A percentile compares a stretch with the other conserved stretches of the same genome.
phyloP scores from a whole-genome alignment of 2,888 invertebrate species.

The Psylliodes chrysocephalus region DNA sequence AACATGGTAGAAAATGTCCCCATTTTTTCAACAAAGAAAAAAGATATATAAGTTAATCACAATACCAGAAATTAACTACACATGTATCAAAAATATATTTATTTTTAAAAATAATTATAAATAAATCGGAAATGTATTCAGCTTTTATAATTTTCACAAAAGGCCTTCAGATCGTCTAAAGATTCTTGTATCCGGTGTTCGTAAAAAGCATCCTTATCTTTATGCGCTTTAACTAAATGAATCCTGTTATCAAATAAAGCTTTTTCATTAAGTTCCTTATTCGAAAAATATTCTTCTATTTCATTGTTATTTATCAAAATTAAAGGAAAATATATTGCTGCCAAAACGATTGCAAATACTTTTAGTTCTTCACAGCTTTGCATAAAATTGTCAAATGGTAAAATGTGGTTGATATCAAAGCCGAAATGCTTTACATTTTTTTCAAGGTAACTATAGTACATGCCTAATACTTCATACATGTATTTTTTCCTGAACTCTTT shows the following conservation, averaged over 20 bases:
- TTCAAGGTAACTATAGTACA: slow-evolving; percentile 57
- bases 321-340: slow-evolving; percentile 56
- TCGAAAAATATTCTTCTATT: slow-evolving; percentile 48
- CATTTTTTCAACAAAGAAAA: too few relatives aligned
- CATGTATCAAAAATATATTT: slow-evolving; percentile 4
- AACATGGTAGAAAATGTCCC: too few relatives aligned
- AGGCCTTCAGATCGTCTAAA: slow-evolving; percentile 52
- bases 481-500: slow-evolving; percentile 51
- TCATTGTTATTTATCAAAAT: slow-evolving; percentile 49
- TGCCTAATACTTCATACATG: slow-evolving; percentile 53
- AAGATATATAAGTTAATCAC: too few relatives aligned
- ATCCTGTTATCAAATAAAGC: slow-evolving; percentile 54
- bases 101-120: not conserved
- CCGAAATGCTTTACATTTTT: slow-evolving; percentile 49
- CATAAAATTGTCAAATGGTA: slow-evolving; percentile 54
- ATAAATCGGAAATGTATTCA: not conserved
- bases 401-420: slow-evolving; percentile 47
- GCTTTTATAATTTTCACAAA: slow-evolving; percentile 46
- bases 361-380: slow-evolving; percentile 58
- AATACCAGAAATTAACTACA: too few relatives aligned
- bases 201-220: slow-evolving; percentile 50
- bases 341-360: slow-evolving; percentile 53
- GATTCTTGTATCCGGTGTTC: slow-evolving; percentile 47
- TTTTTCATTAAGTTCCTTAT: slow-evolving; percentile 47
- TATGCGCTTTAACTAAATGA: slow-evolving; percentile 48